Evolutionary conservation across 1,140 invertebrate genomes (phyloP), one percentile per base, ranked within the genome.

Genomic region (Drosophila bifasciata): DNA sequence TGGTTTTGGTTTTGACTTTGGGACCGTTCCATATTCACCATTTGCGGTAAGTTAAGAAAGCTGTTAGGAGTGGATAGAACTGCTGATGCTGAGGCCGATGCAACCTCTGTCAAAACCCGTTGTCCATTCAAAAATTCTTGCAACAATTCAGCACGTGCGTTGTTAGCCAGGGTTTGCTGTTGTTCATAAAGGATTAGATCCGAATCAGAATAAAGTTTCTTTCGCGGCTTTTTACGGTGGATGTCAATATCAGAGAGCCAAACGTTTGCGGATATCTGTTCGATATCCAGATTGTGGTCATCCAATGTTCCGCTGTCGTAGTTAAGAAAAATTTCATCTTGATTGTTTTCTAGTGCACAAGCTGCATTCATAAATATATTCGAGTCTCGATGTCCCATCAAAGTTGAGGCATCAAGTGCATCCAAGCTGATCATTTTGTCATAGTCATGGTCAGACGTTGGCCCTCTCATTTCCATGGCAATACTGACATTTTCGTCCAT

Each of bases 121-220:
- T 80, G 79, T 1, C 83, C 77, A 50, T 84, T 80, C 6, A 90
- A 23, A 44, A 90, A 90, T 23, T 90, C 83, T 16, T 78, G 72
- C 28, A 90, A 48, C 5, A 90, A 39, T 43, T 90, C 77, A 1
- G 46, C 59, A 3, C 86, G 58, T 3, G 89, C 80, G 58, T 86
- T 89, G 36, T 85, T 79, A n/a, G 72, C 80, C 48, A 79, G 25
- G 23, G 72, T 60, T 36, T 91, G 78, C 19, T 89, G 84, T n/a
- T 86, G 62, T 13, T 91, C 75, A 28, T 80, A 91, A 6, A 77
- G 50, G 2, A 78, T 43, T 5, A 89, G 39, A 45, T 84, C 76
- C 15, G 79, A 64, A 8, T 90, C 80, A 0, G 89, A 89, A 25
- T 76, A 71, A 0, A 90, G 40, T 32, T 81, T 70, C 5, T 50